Evolutionary conservation across 2,888 invertebrate genomes (phyloP).

Genomic region (Geophilus truncorum): DNA sequence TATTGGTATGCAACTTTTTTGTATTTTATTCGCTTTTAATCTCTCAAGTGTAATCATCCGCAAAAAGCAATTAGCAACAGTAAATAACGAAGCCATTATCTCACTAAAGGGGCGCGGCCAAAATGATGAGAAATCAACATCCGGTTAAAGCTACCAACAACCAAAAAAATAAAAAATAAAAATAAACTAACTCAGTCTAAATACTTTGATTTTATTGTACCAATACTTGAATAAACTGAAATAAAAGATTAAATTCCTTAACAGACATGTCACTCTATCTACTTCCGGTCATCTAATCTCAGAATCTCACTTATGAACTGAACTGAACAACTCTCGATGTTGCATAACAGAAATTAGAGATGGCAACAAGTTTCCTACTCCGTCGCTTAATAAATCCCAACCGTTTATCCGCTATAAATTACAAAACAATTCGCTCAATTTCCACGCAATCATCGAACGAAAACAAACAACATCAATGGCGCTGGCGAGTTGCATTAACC

Average conservation of each 20-base stretch:
- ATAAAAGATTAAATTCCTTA: background rate
- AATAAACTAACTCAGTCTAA: too few species aligned
- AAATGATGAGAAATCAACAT: background rate
- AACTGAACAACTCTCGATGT: background rate
- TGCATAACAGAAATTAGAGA: background rate
- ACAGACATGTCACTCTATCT: background rate
- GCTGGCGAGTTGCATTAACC: too few species aligned
- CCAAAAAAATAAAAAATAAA: too few species aligned
- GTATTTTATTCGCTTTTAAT: background rate
- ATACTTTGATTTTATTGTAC: too few species aligned
- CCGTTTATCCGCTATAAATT: background rate
- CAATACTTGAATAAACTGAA: too few species aligned
- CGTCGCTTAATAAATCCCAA: background rate
- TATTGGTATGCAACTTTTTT: background rate
- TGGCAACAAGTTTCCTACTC: background rate
- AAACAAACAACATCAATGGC: background rate
- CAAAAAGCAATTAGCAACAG: background rate
- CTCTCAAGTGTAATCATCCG: background rate
- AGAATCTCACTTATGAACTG: background rate
- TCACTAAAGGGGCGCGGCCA: background rate
- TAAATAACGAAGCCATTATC: constrained; percentile 12
- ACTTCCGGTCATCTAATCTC: background rate
- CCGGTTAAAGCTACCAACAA: background rate
- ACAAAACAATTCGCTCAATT: background rate
- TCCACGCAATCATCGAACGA: background rate